phyloP scores from a whole-genome alignment of 1,140 invertebrate species.

The Phymastichus coffea region DNA sequence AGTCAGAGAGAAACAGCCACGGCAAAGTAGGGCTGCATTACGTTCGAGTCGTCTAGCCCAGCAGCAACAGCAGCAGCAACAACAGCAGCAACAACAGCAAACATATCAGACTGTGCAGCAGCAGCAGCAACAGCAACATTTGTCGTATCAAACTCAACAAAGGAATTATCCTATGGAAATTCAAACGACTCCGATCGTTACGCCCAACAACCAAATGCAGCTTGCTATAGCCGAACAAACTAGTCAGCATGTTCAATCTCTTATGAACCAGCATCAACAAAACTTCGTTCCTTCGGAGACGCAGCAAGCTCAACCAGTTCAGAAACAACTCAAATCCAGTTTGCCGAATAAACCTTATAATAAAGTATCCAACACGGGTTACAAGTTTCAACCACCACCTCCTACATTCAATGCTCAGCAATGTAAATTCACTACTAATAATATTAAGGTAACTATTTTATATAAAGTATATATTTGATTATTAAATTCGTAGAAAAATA shows the following conservation, averaged over 20 bases:
- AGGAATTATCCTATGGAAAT: constrained; percentile 44
- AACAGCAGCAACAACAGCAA: constrained; percentile 27
- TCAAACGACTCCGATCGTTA: constrained; percentile 38
- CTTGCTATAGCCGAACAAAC: not conserved
- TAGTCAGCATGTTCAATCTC: constrained; percentile 26
- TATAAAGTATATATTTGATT: too few species aligned
- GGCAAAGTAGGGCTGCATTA: constrained; percentile 38
- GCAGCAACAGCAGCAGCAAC: constrained; percentile 34
- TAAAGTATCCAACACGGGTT: constrained; percentile 43
- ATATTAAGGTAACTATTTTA: constrained; percentile 41
- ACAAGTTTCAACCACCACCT: constrained; percentile 52
- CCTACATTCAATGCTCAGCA: constrained; percentile 51
- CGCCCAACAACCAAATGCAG: constrained; percentile 32
- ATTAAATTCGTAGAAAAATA: too few species aligned
- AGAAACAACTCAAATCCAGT: constrained; percentile 11
- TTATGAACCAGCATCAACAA: constrained; percentile 28
- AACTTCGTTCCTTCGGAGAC: constrained; percentile 31
- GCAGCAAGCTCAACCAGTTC: constrained; percentile 24
- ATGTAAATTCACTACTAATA: constrained; percentile 45
- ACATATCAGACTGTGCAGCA: not conserved
- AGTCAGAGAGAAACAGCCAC: constrained; percentile 42
- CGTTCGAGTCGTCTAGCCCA: constrained; percentile 41
- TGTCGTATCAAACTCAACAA: constrained; percentile 35
- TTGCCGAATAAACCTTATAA: constrained; percentile 41
- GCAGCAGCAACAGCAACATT: constrained; percentile 34